Conservation (phyloP, 2,113 vertebrate species). For the Platichthys stellatus region DNA sequence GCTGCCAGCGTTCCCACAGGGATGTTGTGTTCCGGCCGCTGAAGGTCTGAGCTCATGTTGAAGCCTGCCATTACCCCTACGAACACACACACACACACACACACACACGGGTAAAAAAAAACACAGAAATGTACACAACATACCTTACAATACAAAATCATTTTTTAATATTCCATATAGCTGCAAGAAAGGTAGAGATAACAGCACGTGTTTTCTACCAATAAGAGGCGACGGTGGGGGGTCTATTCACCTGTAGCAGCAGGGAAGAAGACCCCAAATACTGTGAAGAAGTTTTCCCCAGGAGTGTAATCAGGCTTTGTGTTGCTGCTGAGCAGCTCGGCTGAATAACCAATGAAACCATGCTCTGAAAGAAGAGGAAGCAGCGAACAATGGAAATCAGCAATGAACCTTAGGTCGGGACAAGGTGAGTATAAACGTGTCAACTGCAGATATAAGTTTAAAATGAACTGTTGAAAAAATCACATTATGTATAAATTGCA, state of each 20-base stretch:
- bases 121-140: slow-evolving; percentile 49
- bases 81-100: slow-evolving; percentile 60
- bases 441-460: neutral
- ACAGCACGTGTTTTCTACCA: neutral
- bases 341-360: slow-evolving; percentile 91
- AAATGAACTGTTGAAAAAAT: neutral
- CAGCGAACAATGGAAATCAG: neutral
- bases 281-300: slow-evolving; percentile 94
- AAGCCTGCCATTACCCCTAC: slow-evolving; percentile 98
- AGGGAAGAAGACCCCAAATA: slow-evolving; percentile 98
- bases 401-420: neutral
- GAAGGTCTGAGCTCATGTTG: slow-evolving; percentile 98
- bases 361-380: slow-evolving; percentile 80
- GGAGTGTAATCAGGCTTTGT: slow-evolving; percentile 89
- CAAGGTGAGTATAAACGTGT: neutral
- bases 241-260: slow-evolving; percentile 90
- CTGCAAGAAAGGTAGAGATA: neutral
- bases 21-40: slow-evolving; percentile 89
- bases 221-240: neutral
- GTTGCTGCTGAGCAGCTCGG: slow-evolving; percentile 87
- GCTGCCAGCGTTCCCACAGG: slow-evolving; percentile 96
- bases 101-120: slow-evolving; percentile 34
- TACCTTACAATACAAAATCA: slow-evolving; percentile 1
- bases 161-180: slow-evolving; percentile 7
- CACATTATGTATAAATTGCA: neutral